phyloP scores from a whole-genome alignment of 2,888 invertebrate species.

The Zonitis immaculata region DNA sequence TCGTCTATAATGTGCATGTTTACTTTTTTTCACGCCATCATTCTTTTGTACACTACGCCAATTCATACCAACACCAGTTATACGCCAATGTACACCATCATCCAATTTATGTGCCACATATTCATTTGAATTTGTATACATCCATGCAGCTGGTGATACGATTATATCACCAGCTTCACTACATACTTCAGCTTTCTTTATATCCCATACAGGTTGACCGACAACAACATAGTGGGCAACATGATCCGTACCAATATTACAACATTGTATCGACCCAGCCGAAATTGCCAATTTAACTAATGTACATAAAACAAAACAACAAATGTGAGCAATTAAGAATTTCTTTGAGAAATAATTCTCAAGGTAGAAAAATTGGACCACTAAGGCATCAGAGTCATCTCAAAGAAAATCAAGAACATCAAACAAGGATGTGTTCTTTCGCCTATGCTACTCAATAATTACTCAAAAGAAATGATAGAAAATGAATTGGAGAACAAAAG shows the following conservation, averaged over 20 bases:
- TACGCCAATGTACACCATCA: slow-evolving; percentile 54
- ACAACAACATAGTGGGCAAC: slow-evolving; percentile 57
- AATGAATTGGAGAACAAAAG: too few relatives aligned
- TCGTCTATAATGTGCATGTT: slow-evolving; percentile 20
- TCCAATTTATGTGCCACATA: slow-evolving; percentile 55
- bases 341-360: too few relatives aligned
- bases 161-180: slow-evolving; percentile 59
- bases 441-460: too few relatives aligned
- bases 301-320: too few relatives aligned
- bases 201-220: slow-evolving; percentile 60
- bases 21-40: too few relatives aligned
- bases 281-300: slow-evolving; percentile 62
- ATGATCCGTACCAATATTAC: slow-evolving; percentile 53
- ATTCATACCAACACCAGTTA: slow-evolving; percentile 39
- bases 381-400: too few relatives aligned
- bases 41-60: slow-evolving; percentile 40
- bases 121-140: slow-evolving; percentile 57
- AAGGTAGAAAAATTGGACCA: too few relatives aligned
- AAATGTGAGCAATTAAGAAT: too few relatives aligned
- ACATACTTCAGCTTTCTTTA: slow-evolving; percentile 51
- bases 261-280: slow-evolving; percentile 56
- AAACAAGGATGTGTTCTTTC: too few relatives aligned
- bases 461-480: too few relatives aligned
- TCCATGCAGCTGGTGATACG: slow-evolving; percentile 57
- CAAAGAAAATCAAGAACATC: too few relatives aligned